These are phyloP conservation scores for Brachyptera putata DNA, from an alignment of 2,888 invertebrate genomes.

Conservation along the genomic window DNA sequence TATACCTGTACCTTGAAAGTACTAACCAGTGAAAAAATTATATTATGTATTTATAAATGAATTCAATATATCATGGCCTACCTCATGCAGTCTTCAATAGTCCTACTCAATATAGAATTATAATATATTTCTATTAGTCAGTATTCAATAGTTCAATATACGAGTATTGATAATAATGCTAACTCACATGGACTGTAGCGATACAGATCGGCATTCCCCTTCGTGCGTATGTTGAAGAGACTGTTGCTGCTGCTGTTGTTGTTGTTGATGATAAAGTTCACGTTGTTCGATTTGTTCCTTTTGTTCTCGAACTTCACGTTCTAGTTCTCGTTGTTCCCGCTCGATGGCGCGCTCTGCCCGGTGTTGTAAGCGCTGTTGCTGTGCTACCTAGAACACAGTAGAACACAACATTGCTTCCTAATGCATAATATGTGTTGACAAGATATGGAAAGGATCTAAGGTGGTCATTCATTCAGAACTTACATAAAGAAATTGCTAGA, in stretches of 20 bases:
- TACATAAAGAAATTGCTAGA: too few species aligned
- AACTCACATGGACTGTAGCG: constrained; percentile 54
- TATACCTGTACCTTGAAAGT: too few species aligned
- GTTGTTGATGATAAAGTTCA: constrained; percentile 42
- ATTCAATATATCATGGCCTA: too few species aligned
- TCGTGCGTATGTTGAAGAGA: constrained; percentile 48
- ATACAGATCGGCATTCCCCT: constrained; percentile 57
- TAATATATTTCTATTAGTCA: too few species aligned
- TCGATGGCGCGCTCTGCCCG: constrained; percentile 36
- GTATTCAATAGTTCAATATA: too few species aligned
- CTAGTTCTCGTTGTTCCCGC: constrained; percentile 46
- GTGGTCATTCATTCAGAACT: too few species aligned
- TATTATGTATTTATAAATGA: too few species aligned
- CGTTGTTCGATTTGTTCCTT: constrained; percentile 52
- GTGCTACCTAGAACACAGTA: constrained; percentile 28
- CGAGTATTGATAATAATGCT: neutral
- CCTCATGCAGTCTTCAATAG: too few species aligned
- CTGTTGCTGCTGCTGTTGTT: constrained; percentile 46
- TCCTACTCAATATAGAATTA: too few species aligned
- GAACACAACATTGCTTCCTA: neutral
- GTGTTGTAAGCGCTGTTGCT: constrained; percentile 34
- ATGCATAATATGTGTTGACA: too few species aligned
- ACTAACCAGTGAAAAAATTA: too few species aligned
- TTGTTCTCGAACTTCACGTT: constrained; percentile 53
- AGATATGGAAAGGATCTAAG: too few species aligned